phyloP scores from a whole-genome alignment of 2,113 vertebrate genomes.

The Tragelaphus scriptus region DNA sequence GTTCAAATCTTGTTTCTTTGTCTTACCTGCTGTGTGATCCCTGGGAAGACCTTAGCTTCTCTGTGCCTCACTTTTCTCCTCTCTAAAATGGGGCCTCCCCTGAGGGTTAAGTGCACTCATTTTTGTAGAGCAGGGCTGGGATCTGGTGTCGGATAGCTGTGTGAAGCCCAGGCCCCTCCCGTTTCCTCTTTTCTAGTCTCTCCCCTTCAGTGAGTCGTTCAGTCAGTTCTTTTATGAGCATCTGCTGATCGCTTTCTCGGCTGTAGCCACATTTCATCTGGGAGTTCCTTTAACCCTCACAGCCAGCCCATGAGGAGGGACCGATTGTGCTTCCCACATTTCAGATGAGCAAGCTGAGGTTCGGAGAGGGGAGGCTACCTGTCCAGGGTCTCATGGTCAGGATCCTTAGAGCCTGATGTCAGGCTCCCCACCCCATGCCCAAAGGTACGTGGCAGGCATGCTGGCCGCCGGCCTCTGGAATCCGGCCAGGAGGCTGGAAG shows the following conservation, averaged over 20 bases:
- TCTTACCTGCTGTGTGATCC: background rate
- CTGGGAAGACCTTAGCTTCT: background rate
- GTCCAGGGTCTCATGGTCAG: background rate
- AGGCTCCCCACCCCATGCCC: background rate
- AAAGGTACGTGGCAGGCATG: fast-evolving
- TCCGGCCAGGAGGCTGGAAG: background rate
- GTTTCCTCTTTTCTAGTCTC: background rate
- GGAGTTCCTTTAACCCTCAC: background rate
- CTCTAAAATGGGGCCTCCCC: background rate
- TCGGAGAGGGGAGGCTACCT: background rate
- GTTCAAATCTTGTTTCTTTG: background rate
- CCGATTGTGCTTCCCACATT: fast-evolving
- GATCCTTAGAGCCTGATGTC: background rate
- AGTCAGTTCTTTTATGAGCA: background rate
- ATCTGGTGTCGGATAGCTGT: background rate
- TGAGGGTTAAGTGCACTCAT: no score
- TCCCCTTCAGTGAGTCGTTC: background rate
- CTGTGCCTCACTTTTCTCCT: background rate
- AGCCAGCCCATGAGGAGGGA: background rate
- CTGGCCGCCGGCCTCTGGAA: background rate
- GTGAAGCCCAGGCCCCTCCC: background rate
- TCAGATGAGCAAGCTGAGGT: background rate
- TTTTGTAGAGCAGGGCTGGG: background rate
- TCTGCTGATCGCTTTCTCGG: background rate
- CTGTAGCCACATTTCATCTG: background rate